phyloP scores from a whole-genome alignment of 1,140 invertebrate species.

The Sycobia sp. region DNA sequence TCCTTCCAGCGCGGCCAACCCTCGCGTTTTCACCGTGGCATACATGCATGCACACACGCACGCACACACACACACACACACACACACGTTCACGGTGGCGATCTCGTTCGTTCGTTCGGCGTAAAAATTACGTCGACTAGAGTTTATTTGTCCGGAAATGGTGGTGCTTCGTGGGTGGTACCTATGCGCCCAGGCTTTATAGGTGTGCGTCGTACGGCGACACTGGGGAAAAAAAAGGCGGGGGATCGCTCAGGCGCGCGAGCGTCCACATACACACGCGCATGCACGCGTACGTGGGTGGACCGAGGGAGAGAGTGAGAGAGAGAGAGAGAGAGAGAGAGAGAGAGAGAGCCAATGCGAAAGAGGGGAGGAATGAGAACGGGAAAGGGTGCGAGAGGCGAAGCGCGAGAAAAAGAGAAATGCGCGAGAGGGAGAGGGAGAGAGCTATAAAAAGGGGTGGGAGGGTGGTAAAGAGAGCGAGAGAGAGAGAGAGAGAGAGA shows the following conservation, averaged over 20 bases:
- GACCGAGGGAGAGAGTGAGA: conserved; percentile 28
- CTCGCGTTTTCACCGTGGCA: too few relatives aligned
- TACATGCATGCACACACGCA: too few relatives aligned
- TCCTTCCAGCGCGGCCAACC: conserved; percentile 36
- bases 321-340: conserved; percentile 36
- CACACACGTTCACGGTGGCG: too few relatives aligned
- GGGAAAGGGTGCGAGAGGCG: too few relatives aligned
- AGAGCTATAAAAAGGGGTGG: too few relatives aligned
- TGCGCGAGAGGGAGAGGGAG: too few relatives aligned
- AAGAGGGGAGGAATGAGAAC: too few relatives aligned
- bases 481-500: conserved; percentile 42
- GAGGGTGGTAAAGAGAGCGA: too few relatives aligned
- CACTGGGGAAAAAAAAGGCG: conserved; percentile 53
- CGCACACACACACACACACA: too few relatives aligned
- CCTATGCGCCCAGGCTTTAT: conserved; percentile 51
- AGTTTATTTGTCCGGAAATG: conserved; percentile 64
- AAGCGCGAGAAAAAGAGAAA: too few relatives aligned
- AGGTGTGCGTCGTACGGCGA: conserved; percentile 45
- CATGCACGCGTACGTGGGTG: conserved; percentile 34
- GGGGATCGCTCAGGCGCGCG: conserved; percentile 52
- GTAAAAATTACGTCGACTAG: conserved; percentile 63
- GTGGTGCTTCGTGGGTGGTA: conserved; percentile 59
- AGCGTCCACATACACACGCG: too few relatives aligned
- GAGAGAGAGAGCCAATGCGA: conserved; percentile 18
- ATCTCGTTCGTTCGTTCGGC: conserved; percentile 49